phyloP scores from a whole-genome alignment of 1,140 invertebrate species.

The Polypedilum pembai region DNA sequence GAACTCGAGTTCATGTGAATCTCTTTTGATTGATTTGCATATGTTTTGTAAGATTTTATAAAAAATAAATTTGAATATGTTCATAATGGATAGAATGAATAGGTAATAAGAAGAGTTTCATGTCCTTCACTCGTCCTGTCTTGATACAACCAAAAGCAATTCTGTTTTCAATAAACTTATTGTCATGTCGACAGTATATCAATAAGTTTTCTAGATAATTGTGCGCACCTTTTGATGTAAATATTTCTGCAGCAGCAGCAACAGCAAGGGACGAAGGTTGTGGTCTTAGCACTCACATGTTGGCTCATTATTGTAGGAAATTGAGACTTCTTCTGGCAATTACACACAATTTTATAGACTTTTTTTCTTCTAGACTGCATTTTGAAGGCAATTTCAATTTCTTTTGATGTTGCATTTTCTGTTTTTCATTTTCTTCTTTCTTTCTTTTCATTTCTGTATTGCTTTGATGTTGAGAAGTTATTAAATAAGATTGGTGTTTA shows the following conservation, averaged over 20 bases:
- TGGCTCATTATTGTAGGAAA: no score
- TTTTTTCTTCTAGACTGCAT: no score
- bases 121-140: conserved; percentile 9
- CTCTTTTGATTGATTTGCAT: background rate
- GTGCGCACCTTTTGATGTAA: no score
- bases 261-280: no score
- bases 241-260: no score
- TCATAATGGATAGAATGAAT: background rate
- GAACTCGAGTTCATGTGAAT: background rate
- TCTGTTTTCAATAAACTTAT: no score
- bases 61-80: background rate
- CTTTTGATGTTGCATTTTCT: no score
- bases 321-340: no score
- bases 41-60: background rate
- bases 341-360: no score
- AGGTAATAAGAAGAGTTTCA: background rate
- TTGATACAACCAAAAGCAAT: background rate
- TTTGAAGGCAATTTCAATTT: no score
- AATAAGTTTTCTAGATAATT: background rate
- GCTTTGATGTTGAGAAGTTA: background rate
- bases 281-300: no score
- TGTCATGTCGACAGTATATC: background rate
- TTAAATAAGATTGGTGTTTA: conserved; percentile 14
- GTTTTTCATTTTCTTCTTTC: background rate
- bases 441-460: background rate